Conservation (phyloP, 2,113 vertebrate species). For the Macaca fascicularis region T2T-MFA8v1.1 NC_088385.1:82601501-82602000, state of each 20-base stretch:
- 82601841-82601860: background rate
- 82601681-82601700: background rate
- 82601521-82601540: background rate
- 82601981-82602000: background rate
- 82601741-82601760: background rate
- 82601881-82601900: background rate
- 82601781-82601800: background rate
- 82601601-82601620: slow-evolving; percentile 8
- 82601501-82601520: background rate
- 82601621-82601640: background rate
- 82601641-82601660: background rate
- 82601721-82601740: background rate
- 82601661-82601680: background rate
- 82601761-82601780: slow-evolving; percentile 27
- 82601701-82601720: background rate
- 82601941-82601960: background rate
- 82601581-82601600: background rate
- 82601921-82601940: background rate
- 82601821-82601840: background rate
- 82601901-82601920: background rate
- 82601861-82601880: background rate
- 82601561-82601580: background rate
- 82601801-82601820: background rate
- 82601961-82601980: background rate
- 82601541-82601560: background rate